These are phyloP conservation scores for Brachypodius melanocephalos DNA, from an alignment of 2,113 vertebrate species.

Conservation along the genomic window DNA sequence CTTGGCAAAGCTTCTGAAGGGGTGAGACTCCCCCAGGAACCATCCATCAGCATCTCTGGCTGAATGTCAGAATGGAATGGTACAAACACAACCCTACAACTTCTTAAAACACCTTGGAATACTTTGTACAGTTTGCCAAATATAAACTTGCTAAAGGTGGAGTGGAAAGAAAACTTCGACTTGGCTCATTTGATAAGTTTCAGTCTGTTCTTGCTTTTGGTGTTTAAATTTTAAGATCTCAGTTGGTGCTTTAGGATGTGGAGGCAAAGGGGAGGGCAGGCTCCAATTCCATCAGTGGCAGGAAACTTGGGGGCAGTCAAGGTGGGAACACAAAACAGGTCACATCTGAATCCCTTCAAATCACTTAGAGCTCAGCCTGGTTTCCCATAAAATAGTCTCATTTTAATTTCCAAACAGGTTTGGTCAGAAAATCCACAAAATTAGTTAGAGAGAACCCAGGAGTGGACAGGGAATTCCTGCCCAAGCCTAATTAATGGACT, in stretches of 20 bases:
- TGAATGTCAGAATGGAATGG: not conserved
- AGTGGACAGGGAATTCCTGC: not conserved
- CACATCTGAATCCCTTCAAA: not conserved
- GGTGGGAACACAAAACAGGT: not conserved
- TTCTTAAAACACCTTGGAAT: not conserved
- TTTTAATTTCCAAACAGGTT: not conserved
- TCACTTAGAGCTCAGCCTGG: not conserved
- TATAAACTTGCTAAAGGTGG: not conserved
- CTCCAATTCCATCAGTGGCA: not conserved
- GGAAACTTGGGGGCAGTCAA: not conserved
- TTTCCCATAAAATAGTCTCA: not conserved
- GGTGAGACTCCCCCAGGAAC: not conserved
- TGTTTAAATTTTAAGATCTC: not conserved
- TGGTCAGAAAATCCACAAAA: not conserved
- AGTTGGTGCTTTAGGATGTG: not conserved
- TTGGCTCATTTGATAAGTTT: not conserved
- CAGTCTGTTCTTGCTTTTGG: not conserved
- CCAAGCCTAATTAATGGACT: not conserved
- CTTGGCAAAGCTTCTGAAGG: not conserved
- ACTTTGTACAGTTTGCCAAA: not conserved
- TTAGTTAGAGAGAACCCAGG: not conserved
- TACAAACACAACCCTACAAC: not conserved
- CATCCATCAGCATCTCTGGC: fast-evolving
- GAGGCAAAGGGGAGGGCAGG: not conserved
- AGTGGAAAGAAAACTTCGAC: not conserved